Evolutionary conservation across 23 tunicate genomes (phyloP).

Genomic region (Botrylloides violaceus): DNA sequence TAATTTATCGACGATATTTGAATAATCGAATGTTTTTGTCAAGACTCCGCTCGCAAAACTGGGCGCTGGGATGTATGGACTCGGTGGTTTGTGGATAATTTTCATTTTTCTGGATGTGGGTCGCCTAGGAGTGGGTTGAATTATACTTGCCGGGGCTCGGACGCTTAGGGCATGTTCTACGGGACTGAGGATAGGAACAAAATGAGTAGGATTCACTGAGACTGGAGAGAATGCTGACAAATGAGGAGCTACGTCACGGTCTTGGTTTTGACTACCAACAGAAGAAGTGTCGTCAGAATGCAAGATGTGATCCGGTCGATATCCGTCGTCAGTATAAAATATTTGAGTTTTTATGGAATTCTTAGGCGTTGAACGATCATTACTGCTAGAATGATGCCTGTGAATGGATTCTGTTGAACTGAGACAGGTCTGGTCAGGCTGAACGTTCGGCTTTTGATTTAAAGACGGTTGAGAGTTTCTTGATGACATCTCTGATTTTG

Average conservation of each 20-base stretch:
- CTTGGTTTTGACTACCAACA: neutral
- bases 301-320: neutral
- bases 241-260: neutral
- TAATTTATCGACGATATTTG: conserved; percentile 15
- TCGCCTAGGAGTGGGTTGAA: conserved; percentile 9
- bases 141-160: neutral
- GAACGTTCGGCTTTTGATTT: neutral
- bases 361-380: neutral
- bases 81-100: neutral
- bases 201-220: neutral
- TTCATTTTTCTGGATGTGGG: neutral
- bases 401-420: neutral
- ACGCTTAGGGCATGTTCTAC: neutral
- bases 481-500: neutral
- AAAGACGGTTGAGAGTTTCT: neutral
- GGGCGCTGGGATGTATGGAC: conserved; percentile 16
- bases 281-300: neutral
- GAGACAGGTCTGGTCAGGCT: too few species aligned
- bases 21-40: conserved; percentile 4
- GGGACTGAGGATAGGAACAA: conserved; percentile 2
- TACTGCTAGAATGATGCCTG: neutral
- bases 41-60: conserved; percentile 1
- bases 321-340: conserved; percentile 2
- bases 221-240: neutral
- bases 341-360: neutral